A percentile compares a stretch with the other conserved stretches of the same genome.
These are phyloP conservation scores for Cichlasoma orientale DNA, from an alignment of 2,797 vertebrate genomes.

Conservation along the genomic window DNA sequence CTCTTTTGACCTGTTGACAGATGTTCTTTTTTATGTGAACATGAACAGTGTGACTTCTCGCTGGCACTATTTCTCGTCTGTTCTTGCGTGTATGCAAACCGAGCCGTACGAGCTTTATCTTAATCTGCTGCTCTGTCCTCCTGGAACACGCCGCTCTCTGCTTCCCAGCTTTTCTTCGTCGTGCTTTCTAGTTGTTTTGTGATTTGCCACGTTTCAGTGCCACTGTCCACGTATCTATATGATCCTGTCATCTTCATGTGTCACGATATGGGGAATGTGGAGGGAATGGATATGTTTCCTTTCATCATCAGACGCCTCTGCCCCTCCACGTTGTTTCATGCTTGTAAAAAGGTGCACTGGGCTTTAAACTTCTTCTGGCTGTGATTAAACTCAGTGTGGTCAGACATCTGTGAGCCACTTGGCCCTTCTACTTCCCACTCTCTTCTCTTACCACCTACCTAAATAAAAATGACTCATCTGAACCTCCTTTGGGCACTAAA, in stretches of 20 bases:
- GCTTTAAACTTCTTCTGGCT: conserved; percentile 49
- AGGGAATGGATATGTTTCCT: conserved; percentile 14
- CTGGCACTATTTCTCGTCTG: conserved; percentile 16
- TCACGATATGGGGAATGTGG: conserved; percentile 2
- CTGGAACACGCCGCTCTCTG: conserved; percentile 26
- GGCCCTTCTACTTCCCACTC: conserved; percentile 40
- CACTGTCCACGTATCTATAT: background rate
- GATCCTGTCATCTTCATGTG: conserved; percentile 19
- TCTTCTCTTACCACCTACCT: conserved; percentile 48
- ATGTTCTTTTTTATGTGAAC: conserved; percentile 1
- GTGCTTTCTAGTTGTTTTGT: conserved; percentile 27
- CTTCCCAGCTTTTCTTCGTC: conserved; percentile 31
- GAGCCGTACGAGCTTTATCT: conserved; percentile 30
- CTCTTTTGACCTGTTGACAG: background rate
- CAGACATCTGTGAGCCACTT: conserved; percentile 56
- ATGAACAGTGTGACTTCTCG: conserved; percentile 1
- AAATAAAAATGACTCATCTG: conserved; percentile 58
- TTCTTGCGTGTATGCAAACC: conserved; percentile 18
- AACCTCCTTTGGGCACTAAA: conserved; percentile 27
- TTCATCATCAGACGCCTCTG: conserved; percentile 19
- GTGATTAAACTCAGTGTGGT: conserved; percentile 45
- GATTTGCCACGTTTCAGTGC: conserved; percentile 23
- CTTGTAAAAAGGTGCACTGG: conserved; percentile 32
- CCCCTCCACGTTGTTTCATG: conserved; percentile 26
- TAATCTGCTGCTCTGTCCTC: conserved; percentile 38